These are phyloP conservation scores for Aphelinus atriplicis DNA, from an alignment of 1,140 invertebrate species.

Conservation along the genomic window DNA sequence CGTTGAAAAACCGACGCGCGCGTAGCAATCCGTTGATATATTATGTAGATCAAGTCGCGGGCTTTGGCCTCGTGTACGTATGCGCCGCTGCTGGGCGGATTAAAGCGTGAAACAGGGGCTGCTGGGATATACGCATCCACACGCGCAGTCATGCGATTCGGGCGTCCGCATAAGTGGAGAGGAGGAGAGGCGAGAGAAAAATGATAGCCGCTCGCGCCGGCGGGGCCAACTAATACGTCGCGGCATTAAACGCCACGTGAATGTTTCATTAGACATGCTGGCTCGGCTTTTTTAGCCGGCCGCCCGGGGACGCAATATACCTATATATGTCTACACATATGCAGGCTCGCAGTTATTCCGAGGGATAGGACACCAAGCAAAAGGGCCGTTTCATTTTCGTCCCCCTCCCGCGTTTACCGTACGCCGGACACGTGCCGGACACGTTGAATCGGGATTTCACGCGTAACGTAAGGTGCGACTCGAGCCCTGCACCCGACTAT, in stretches of 20 bases:
- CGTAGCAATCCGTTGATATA: background rate
- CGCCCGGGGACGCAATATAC: too few species aligned
- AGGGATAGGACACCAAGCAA: too few species aligned
- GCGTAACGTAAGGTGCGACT: too few species aligned
- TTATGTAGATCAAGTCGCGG: conserved; percentile 19
- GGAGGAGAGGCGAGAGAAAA: conserved; percentile 23
- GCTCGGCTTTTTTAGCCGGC: too few species aligned
- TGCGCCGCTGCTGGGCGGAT: background rate
- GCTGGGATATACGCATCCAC: background rate
- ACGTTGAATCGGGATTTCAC: too few species aligned
- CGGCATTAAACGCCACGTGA: conserved; percentile 36
- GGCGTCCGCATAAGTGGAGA: conserved; percentile 1
- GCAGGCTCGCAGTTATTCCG: too few species aligned
- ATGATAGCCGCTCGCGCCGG: conserved; percentile 11
- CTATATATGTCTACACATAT: too few species aligned
- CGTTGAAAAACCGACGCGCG: background rate
- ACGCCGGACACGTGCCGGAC: too few species aligned
- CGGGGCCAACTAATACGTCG: conserved; percentile 2
- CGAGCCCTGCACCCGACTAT: too few species aligned
- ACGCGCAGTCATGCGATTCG: conserved; percentile 13
- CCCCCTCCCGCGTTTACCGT: too few species aligned
- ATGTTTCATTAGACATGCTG: conserved; percentile 32
- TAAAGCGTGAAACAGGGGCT: conserved; percentile 25
- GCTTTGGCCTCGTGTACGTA: too few species aligned
- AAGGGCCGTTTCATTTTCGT: too few species aligned